Conservation (phyloP, 2,113 vertebrate species). For the Platysteira castanea region DNA sequence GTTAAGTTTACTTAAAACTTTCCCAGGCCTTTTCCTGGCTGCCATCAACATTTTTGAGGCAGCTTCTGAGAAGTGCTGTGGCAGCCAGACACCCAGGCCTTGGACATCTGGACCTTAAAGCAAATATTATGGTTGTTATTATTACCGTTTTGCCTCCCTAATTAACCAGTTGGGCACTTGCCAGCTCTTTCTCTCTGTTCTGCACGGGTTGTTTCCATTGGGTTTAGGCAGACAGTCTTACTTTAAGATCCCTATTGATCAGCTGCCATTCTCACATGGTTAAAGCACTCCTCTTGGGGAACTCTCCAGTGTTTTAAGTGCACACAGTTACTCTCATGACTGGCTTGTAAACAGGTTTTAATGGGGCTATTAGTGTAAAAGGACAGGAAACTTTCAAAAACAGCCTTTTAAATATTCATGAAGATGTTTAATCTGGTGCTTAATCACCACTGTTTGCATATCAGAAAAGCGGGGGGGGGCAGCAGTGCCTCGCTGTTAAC, state of each 20-base stretch:
- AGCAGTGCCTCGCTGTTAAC: constrained; percentile 66
- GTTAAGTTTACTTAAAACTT: constrained; percentile 21
- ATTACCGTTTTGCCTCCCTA: constrained; percentile 66
- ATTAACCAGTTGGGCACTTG: constrained; percentile 79
- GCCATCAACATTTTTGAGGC: background rate
- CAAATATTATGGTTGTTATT: constrained; percentile 5
- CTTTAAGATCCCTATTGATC: constrained; percentile 82
- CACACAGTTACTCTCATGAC: constrained; percentile 84
- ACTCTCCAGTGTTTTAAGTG: constrained; percentile 83
- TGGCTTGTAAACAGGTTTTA: constrained; percentile 93
- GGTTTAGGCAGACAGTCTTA: constrained; percentile 80
- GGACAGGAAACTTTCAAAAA: constrained; percentile 90
- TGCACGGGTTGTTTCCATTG: constrained; percentile 65
- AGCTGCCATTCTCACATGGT: constrained; percentile 70
- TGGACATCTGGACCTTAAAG: constrained; percentile 25
- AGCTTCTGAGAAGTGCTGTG: constrained; percentile 44
- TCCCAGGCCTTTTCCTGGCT: background rate
- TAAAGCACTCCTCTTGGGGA: constrained; percentile 74
- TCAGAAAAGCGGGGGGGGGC: constrained; percentile 52
- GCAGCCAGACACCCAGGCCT: constrained; percentile 41
- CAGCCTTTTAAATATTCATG: constrained; percentile 90
- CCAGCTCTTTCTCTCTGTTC: constrained; percentile 68
- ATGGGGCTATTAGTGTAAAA: constrained; percentile 93
- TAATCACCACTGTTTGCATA: constrained; percentile 90
- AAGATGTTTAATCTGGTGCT: constrained; percentile 89